A percentile compares a stretch with the other conserved stretches of the same genome.
Conservation (phyloP, 2,888 invertebrate genomes). For the Chaetoderma sp. region DNA sequence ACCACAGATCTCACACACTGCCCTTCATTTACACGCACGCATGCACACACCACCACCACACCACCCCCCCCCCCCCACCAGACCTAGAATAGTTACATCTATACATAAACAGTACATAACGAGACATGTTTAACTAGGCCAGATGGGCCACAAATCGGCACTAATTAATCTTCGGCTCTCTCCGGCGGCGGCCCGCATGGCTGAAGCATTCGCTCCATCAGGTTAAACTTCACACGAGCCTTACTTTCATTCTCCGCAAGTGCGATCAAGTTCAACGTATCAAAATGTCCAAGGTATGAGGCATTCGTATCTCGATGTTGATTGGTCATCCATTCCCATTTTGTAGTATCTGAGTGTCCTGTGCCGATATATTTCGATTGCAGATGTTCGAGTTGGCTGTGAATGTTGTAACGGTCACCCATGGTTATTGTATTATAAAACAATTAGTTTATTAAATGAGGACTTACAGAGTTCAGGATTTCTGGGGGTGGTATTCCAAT, state of each 20-base stretch:
- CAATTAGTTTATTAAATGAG: too few species aligned
- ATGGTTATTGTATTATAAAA: too few species aligned
- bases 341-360: constrained; percentile 97
- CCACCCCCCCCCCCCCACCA: too few species aligned
- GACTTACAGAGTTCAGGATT: too few species aligned
- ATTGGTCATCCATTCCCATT: constrained; percentile 97
- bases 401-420: constrained; percentile 99
- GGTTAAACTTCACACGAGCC: constrained; percentile 90
- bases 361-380: constrained; percentile 99
- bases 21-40: too few species aligned
- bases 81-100: too few species aligned
- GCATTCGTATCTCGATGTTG: constrained; percentile 97
- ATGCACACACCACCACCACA: too few species aligned
- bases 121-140: too few species aligned
- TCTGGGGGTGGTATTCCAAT: too few species aligned
- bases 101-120: too few species aligned
- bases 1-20: too few species aligned
- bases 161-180: constrained; percentile 86
- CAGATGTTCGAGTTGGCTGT: constrained; percentile 98
- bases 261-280: constrained; percentile 92
- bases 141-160: too few species aligned
- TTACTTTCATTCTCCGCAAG: constrained; percentile 97
- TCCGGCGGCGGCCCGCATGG: constrained; percentile 99
- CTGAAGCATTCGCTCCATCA: constrained; percentile 98
- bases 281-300: constrained; percentile 96